Conservation (phyloP, 2,113 vertebrate genomes). For the Chauna torquata region DNA sequence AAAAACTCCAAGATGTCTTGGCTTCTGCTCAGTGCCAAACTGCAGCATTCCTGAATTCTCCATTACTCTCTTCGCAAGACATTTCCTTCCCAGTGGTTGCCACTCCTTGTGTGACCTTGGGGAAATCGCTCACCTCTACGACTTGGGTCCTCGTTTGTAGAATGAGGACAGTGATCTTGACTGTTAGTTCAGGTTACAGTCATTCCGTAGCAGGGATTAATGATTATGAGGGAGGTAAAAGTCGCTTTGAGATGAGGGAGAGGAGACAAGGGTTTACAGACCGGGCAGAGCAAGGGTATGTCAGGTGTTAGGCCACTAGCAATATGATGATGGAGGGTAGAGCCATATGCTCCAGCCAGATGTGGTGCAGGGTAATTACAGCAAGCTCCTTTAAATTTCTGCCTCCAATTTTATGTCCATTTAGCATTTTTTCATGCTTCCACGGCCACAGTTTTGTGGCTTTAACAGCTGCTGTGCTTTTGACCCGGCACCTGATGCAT, state of each 20-base stretch:
- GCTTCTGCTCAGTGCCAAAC: background rate
- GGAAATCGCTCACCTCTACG: background rate
- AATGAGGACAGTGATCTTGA: background rate
- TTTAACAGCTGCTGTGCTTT: background rate
- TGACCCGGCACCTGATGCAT: background rate
- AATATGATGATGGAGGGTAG: too few species aligned
- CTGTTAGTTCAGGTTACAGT: too few species aligned
- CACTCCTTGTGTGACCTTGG: background rate
- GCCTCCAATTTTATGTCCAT: background rate
- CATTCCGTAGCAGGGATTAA: background rate
- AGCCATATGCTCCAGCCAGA: background rate
- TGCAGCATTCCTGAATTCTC: background rate
- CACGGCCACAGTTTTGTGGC: background rate
- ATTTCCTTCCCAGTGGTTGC: background rate
- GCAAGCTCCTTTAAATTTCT: background rate
- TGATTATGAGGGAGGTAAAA: background rate
- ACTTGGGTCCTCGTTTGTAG: background rate
- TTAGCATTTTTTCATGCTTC: background rate
- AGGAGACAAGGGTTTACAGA: background rate
- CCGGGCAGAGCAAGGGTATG: background rate
- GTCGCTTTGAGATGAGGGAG: background rate
- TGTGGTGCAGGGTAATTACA: background rate
- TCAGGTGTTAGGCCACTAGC: background rate
- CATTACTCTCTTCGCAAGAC: accelerated
- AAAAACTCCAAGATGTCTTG: background rate